These are phyloP conservation scores for Hyaena hyaena DNA, from an alignment of 2,113 vertebrate genomes.

Conservation along the genomic window DNA sequence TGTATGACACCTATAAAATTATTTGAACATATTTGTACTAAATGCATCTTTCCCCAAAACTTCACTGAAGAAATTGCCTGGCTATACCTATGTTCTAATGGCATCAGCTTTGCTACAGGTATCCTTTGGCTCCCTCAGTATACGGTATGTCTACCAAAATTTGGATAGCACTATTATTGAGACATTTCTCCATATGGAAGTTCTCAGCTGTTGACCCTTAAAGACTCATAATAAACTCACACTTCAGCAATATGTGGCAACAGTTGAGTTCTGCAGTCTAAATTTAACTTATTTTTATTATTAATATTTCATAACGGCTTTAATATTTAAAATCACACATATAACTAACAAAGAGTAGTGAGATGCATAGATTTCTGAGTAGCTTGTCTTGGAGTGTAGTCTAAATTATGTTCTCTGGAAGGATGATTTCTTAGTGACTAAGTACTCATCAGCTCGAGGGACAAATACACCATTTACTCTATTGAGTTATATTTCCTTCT, in stretches of 20 bases:
- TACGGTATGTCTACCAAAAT: not conserved
- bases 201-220: not conserved
- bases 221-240: conserved; percentile 60
- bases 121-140: not conserved
- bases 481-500: conserved; percentile 50
- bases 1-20: not conserved
- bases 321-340: conserved; percentile 81
- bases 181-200: not conserved
- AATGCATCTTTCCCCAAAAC: not conserved
- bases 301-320: conserved; percentile 80
- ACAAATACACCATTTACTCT: conserved; percentile 56
- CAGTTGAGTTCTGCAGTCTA: conserved; percentile 72
- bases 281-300: conserved; percentile 80
- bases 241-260: conserved; percentile 56
- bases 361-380: conserved; percentile 67
- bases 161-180: not conserved
- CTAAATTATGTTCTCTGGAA: conserved; percentile 46
- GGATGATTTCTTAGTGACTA: conserved; percentile 27
- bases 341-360: conserved; percentile 46
- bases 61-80: not conserved
- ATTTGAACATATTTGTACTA: not conserved
- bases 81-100: not conserved
- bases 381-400: not conserved
- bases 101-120: not conserved
- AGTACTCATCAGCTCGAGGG: conserved; percentile 2